Evolutionary conservation across 2,888 invertebrate genomes (phyloP), one percentile per base, ranked within the genome.

Genomic region (Tachina fera): DNA sequence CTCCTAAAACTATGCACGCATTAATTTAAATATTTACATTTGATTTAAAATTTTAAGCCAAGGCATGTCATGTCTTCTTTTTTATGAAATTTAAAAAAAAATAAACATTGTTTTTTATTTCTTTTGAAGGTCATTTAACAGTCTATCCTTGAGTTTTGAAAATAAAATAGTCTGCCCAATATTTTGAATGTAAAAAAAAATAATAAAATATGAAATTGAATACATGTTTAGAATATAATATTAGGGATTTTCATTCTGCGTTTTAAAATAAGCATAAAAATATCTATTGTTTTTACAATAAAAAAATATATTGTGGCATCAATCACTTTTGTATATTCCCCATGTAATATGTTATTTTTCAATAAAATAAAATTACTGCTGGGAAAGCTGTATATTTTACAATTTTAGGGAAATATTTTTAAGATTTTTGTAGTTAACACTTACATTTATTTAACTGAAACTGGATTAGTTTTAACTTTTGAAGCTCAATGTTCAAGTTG

Each of bases 61-160:
- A 65, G 65, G n/a, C n/a, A 49, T 6, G 53, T 63, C n/a, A 49
- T 6, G 53, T 63, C 43, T 61, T 13, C 13, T 19, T 14, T 14
- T 6, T 45, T n/a, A 31, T 49, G 11, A 41, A 75, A 51, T 53
- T 45, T 31, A 43, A 51, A 9, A 22, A 16, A 39, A 72, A 47
- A 1, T 49, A 6, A 14, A 45, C 31, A 49, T 60, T 45, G 16
- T 56, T 67, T 49, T 67, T 13, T 10, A 31, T 60, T 51, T 72
- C 49, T 68, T 70, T 74, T 75, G 56, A 63, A 79, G 83, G 79
- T 75, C 78, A 79, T 74, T 83, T 83, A 78, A 83, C 83, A 68
- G 77, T 83, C 78, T 83, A 79, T 79, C 78, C 75, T 83, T 77
- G 58, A 72, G 39, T 67, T 83, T 43, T 77, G 4, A 53, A 79